Evolutionary conservation across 2,113 vertebrate genomes (phyloP), one percentile per base, ranked within the genome.

Genomic region (Rhadina sibilatrix): DNA sequence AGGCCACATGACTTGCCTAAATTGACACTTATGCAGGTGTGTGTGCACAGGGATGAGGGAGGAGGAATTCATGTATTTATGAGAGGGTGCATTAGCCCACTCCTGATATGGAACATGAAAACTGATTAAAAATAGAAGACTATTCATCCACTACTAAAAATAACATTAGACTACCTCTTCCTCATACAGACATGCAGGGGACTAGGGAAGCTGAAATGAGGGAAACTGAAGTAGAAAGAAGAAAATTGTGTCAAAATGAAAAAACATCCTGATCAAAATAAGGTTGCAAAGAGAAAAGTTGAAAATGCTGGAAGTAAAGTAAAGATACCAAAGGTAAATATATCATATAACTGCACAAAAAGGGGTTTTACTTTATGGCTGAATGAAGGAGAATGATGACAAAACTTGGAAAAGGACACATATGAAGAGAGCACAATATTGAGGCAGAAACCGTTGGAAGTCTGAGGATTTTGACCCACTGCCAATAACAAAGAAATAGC

Each of bases 111-210:
- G 83, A 95, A 91, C 53, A 65, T 28, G 80, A 87, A 94, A 95
- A 97, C 91, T 82, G 87, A 96, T 91, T 93, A 95, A 97, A 96
- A 96, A 96, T 95, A 96, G 94, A 93, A 61, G 78, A 91, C 77
- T 87, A 83, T 92, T 96, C 81, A 96, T 69, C 64, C 44, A 79
- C 57, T 65, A 82, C 89, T 94, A 94, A 95, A 95, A 96, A 96
- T 94, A 95, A 71, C 60, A 49, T 75, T 71, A 72, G 52, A 84
- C 50, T 89, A 85, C n/a, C 42, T 69, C 78, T 93, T 85, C 82
- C 63, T 76, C 66, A 61, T 59, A 19, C 53, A 77, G 61, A 47
- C 71, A 53, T 27, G 38, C 15, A 76, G 57, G 13, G 27, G 9
- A 72, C 15, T 49, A 96, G 54, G 60, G 27, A 75, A 94, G 66